Base-by-base conservation (phyloP, 1,140 invertebrate genomes). In the Drepana arcuata region DNA sequence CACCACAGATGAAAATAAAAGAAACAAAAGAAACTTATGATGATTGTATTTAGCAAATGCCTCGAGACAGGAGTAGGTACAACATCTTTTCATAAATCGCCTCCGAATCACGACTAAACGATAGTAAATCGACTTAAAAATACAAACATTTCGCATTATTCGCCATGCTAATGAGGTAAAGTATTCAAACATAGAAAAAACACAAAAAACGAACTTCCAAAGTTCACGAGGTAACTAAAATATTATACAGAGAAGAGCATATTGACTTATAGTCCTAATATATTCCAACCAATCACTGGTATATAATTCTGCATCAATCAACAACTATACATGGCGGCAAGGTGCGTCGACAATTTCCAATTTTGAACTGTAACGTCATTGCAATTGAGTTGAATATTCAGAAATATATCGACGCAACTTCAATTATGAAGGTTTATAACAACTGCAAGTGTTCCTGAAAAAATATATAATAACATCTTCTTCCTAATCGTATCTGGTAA, bases 221-320 rank as follows among this genome's bases (percentile, higher is more conserved):
- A 81, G 77, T 74, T 74, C 77, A 61, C 55, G 55, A 73, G 77
- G 77, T 81, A 81, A 81, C 77, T 81, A 81, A 80, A 55, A 61
- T 71, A 68, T 58, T 70, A 74, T 65, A 71, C 47, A 63, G 61
- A 60, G 45, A 61, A 66, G 57, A 69, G 54, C 54, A 58, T 63
- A 63, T 63, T 50, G 74, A 79, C 74, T 79, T 74, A 79, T 50
- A 79, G 74, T 72, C 74, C 65, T 69, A 74, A 53, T 30, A 43
- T 64, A 62, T 59, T 61, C 25, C 70, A 65, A 62, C 56, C 41
- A 58, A 5, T 50, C 70, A 79, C 71, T 79, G 71, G 71, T 72
- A 64, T 64, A 70, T 62, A 66, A 60, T 62, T 49, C 59, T 56
- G 46, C 62, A 59, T 48, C 55, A 57, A 43, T 68, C 57, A 70